Percentiles rank a stretch among this genome's conserved stretches.
Evolutionary conservation across 2,797 vertebrate species (phyloP).

Genomic region (Coracias cyanogaster): DNA sequence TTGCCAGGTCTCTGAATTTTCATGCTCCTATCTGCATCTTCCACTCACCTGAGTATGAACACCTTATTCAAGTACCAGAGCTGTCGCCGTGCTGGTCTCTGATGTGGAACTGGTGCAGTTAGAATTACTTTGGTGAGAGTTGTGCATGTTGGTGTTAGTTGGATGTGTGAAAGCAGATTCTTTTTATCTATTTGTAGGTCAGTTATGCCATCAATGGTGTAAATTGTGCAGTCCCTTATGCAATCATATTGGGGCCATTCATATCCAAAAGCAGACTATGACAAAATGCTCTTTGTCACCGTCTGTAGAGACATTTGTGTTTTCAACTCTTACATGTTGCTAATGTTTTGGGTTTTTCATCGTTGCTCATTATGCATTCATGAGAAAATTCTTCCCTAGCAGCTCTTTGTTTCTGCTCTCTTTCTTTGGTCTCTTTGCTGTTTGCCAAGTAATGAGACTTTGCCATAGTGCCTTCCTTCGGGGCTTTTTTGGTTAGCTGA

Average conservation of each 20-base stretch:
- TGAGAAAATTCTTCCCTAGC: neutral
- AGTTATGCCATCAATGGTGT: neutral
- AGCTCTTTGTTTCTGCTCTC: neutral
- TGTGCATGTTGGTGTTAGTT: fast-evolving
- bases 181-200: neutral
- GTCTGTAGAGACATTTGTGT: neutral
- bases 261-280: neutral
- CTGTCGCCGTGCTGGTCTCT: neutral
- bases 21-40: neutral
- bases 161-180: neutral
- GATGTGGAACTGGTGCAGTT: neutral
- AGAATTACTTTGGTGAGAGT: neutral
- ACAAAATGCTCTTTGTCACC: slow-evolving; percentile 17
- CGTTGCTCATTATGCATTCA: slow-evolving; percentile 4
- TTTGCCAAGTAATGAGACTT: neutral
- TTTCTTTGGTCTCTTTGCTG: neutral
- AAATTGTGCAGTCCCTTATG: neutral
- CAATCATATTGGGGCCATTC: neutral
- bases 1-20: neutral
- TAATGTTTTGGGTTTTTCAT: neutral
- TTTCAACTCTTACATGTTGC: neutral
- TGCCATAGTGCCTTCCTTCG: neutral
- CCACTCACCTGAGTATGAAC: neutral
- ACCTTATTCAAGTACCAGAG: neutral
- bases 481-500: neutral